Evolutionary conservation across 2,888 invertebrate species (phyloP).

Genomic region (Ectobius pallidus): DNA sequence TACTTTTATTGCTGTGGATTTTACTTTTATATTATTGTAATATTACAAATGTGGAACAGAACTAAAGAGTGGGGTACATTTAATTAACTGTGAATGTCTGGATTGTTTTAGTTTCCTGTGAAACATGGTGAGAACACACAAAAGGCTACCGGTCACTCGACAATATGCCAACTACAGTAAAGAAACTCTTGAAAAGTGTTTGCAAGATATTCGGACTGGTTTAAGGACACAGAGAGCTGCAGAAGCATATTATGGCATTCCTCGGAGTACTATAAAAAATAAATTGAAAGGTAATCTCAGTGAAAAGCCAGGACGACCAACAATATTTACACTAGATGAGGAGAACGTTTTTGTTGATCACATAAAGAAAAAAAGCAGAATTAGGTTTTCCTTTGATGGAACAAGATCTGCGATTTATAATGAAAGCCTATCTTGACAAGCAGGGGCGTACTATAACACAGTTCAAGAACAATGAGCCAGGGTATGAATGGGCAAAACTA

Average conservation of each 20-base stretch:
- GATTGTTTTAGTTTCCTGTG: too few relatives aligned
- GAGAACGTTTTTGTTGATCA: background rate
- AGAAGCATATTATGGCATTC: background rate
- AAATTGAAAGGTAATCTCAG: background rate
- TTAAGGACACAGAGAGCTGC: background rate
- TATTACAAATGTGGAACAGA: too few relatives aligned
- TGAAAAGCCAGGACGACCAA: background rate
- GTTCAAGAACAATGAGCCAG: background rate
- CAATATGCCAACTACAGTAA: too few relatives aligned
- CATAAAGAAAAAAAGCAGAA: background rate
- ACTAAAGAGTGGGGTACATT: too few relatives aligned
- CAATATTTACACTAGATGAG: background rate
- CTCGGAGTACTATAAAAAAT: background rate
- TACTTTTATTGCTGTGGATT: too few relatives aligned
- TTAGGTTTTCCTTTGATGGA: background rate
- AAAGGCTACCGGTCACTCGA: too few relatives aligned
- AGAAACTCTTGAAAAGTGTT: background rate
- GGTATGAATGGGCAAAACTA: background rate
- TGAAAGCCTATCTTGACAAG: background rate
- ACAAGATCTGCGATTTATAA: background rate
- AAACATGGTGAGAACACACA: too few relatives aligned
- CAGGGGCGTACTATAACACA: background rate
- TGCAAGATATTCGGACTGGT: background rate
- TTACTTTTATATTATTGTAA: too few relatives aligned
- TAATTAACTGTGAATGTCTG: too few relatives aligned